phyloP scores from a whole-genome alignment of 2,113 vertebrate species.

The Carollia perspicillata region DNA sequence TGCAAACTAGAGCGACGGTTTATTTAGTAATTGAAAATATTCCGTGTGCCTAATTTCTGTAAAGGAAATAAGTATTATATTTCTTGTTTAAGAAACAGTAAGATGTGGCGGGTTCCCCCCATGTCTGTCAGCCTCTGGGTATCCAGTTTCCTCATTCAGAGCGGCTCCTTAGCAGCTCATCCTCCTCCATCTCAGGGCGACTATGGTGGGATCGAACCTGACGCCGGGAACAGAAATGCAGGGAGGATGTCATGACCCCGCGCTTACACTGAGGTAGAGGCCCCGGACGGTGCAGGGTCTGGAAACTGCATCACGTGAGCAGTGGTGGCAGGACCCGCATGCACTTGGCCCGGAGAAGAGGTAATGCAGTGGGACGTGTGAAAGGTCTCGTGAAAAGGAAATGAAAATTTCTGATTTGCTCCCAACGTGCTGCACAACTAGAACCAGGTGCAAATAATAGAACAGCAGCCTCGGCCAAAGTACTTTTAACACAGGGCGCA shows the following conservation, averaged over 20 bases:
- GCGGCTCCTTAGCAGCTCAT: background rate
- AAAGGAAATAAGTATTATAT: no score
- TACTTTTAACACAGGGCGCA: background rate
- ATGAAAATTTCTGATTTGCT: background rate
- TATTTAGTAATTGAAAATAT: background rate
- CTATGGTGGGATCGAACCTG: background rate
- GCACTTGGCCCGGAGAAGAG: background rate
- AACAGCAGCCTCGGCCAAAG: background rate
- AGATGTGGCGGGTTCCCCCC: no score
- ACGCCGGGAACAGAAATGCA: background rate
- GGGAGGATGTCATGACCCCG: background rate
- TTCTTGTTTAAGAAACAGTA: no score
- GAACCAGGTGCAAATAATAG: background rate
- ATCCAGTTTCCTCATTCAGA: no score
- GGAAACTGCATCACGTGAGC: background rate
- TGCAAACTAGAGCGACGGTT: background rate
- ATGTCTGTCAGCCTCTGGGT: no score
- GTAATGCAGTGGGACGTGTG: background rate
- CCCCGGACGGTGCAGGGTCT: background rate
- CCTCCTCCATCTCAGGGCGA: background rate
- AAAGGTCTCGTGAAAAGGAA: background rate
- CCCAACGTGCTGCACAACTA: background rate
- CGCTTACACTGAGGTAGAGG: background rate
- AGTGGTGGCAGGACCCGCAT: background rate
- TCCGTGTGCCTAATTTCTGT: background rate